Conservation (phyloP, 2,113 vertebrate genomes). For the Neolamprologus ventralis region DNA sequence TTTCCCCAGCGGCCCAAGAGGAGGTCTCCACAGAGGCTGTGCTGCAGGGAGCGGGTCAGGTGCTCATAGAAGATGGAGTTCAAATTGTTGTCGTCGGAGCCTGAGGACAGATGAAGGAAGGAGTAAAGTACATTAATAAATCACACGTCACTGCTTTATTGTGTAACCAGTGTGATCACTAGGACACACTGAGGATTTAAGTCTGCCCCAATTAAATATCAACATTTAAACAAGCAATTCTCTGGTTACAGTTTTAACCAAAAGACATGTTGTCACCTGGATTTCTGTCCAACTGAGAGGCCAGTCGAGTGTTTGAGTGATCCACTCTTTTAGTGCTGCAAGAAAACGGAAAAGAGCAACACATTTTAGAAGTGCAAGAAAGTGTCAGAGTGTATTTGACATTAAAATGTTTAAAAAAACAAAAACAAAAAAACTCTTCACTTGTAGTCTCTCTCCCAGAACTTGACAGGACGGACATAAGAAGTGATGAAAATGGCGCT, state of each 20-base stretch:
- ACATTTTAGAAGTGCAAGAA: background rate
- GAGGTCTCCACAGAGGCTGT: slow-evolving; percentile 86
- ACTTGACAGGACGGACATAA: slow-evolving; percentile 84
- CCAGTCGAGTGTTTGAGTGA: slow-evolving; percentile 86
- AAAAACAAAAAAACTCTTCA: slow-evolving; percentile 2
- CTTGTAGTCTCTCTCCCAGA: slow-evolving; percentile 93
- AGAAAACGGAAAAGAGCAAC: background rate
- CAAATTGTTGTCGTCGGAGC: slow-evolving; percentile 86
- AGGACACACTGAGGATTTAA: background rate
- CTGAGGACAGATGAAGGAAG: slow-evolving; percentile 39
- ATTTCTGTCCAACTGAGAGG: slow-evolving; percentile 85
- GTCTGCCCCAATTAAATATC: background rate
- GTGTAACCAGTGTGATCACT: background rate
- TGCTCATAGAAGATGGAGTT: slow-evolving; percentile 93
- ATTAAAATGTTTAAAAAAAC: background rate
- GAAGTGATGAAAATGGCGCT: slow-evolving; percentile 89
- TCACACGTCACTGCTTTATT: background rate
- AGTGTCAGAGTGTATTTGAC: background rate
- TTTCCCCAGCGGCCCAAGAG: slow-evolving; percentile 87
- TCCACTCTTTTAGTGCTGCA: slow-evolving; percentile 85
- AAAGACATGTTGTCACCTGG: slow-evolving; percentile 66
- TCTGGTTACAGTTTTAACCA: background rate
- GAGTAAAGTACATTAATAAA: background rate
- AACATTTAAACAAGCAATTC: background rate
- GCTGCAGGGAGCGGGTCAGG: slow-evolving; percentile 84